phyloP scores from a whole-genome alignment of 2,797 vertebrate genomes.

The Premnoplex brunnescens region DNA sequence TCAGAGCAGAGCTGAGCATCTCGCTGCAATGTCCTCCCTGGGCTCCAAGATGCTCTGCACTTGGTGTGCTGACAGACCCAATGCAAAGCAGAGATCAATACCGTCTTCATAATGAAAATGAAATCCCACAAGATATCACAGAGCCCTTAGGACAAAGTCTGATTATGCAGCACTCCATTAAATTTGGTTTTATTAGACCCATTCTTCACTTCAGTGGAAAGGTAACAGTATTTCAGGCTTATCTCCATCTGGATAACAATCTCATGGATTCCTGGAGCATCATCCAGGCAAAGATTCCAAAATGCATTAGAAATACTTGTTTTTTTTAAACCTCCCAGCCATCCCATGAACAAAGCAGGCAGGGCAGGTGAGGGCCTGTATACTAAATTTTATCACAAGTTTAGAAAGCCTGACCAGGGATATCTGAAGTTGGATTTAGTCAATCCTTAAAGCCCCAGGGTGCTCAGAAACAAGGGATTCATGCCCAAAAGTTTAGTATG shows the following conservation, averaged over 20 bases:
- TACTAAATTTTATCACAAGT: neutral
- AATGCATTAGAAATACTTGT: neutral
- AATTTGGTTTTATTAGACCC: neutral
- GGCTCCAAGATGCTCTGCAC: neutral
- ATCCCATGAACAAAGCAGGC: neutral
- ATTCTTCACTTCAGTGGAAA: neutral
- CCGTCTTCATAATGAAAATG: constrained; percentile 3
- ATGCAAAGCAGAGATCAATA: neutral
- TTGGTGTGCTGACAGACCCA: neutral
- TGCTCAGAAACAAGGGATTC: neutral
- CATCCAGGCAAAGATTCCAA: neutral
- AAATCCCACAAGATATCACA: neutral
- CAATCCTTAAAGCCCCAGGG: neutral
- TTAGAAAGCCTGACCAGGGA: neutral
- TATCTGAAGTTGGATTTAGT: neutral
- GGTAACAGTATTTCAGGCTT: neutral
- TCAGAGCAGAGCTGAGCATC: neutral
- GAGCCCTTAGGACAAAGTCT: neutral
- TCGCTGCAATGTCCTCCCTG: neutral
- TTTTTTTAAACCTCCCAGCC: neutral
- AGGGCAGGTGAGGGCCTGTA: neutral
- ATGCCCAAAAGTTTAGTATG: neutral
- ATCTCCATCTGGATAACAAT: neutral
- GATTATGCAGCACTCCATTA: neutral
- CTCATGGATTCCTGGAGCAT: neutral